Base-by-base conservation (phyloP, 2,113 vertebrate genomes). In the Apodemus speciosus region DNA sequence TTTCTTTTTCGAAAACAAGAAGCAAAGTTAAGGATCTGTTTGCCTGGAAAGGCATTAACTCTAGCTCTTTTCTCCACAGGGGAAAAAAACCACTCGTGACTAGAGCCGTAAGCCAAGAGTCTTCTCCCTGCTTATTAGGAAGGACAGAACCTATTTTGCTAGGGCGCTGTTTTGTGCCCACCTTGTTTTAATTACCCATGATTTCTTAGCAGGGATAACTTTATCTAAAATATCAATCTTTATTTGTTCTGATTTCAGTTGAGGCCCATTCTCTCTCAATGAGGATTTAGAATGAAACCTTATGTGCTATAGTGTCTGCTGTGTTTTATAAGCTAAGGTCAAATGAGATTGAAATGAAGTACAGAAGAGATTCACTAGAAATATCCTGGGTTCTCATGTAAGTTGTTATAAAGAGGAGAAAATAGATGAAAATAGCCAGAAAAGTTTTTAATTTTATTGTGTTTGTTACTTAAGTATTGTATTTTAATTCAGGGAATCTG, bases 291-390 rank as follows among this genome's bases (percentile, higher is more conserved):
- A 91, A 73, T 95, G 62, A 90, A 85, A 93, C 71, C 68, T 43
- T 71, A 6, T 46, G 32, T 90, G 27, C 86, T 80, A 3, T 30
- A 85, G 30, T 58, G 30, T 93, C 92, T 87, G 43, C 66, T 68
- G 35, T 20, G 77, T 92, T 56, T 89, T 58, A 40, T 75, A 84
- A 94, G 11, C 43, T 88, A 94, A 95, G 83, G 68, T 92, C 43
- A 60, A 94, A 43, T 43, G 30, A 49, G 27, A 93, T 91, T 85
- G 51, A 92, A 93, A 85, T 9, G 35, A 84, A 87, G 27, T 85
- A 23, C 90, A 68, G 89, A 90, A 84, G 56, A 89, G n/a, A 96
- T 91, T 95, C 38, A 30, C 40, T 40, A 92, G 72, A 40, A 62
- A 68, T 86, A 84, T 80, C 35, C 40, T 89, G 7, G 71, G 72